Evolutionary conservation across 2,888 invertebrate genomes (phyloP).

Genomic region (Himalopsyche anomala): DNA sequence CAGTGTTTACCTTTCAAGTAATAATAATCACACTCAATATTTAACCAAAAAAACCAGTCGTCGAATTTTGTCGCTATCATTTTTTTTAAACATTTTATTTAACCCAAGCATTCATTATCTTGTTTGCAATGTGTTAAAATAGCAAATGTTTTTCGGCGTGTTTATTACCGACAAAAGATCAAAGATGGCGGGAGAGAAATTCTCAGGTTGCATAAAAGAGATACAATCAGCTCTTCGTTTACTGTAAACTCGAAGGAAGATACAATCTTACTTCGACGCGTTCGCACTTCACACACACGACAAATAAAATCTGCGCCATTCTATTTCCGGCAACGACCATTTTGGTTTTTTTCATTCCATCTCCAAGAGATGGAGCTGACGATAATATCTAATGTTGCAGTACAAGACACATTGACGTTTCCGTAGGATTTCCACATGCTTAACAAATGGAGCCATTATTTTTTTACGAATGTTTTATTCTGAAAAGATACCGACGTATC

Average conservation of each 20-base stretch:
- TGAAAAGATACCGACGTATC: too few relatives aligned
- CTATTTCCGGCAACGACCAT: conserved; percentile 3
- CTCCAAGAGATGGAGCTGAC: not conserved
- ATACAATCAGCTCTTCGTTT: conserved; percentile 15
- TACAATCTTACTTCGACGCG: not conserved
- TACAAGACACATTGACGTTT: too few relatives aligned
- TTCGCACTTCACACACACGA: conserved; percentile 10
- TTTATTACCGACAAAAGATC: conserved; percentile 27
- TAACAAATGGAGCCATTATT: too few relatives aligned
- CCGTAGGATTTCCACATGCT: too few relatives aligned
- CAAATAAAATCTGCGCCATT: conserved; percentile 17
- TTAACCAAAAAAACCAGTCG: too few relatives aligned
- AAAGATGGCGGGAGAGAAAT: not conserved
- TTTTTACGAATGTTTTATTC: too few relatives aligned
- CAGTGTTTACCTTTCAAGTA: too few relatives aligned
- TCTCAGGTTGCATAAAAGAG: conserved; percentile 24
- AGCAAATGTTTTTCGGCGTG: not conserved
- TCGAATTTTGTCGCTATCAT: too few relatives aligned
- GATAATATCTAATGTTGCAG: not conserved
- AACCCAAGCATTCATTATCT: not conserved
- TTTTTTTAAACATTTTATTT: not conserved
- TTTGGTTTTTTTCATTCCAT: not conserved
- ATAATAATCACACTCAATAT: too few relatives aligned
- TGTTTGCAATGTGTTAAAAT: not conserved
- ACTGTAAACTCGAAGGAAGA: not conserved